phyloP scores from a whole-genome alignment of 2,797 vertebrate genomes.

The Phataginus tricuspis region DNA sequence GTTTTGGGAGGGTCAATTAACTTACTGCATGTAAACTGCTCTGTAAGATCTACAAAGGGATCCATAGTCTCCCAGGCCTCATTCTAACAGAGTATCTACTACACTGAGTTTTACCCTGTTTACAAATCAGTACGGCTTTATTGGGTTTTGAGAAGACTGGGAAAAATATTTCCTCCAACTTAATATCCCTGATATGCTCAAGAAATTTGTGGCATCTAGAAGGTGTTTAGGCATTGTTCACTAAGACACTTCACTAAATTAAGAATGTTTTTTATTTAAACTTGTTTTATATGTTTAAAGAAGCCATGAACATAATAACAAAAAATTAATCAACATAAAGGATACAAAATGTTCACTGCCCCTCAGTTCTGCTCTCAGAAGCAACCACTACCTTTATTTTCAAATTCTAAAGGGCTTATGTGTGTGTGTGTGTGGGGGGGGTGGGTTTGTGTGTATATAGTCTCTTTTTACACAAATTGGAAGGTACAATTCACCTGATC shows the following conservation, averaged over 20 bases:
- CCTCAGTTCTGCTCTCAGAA: not conserved
- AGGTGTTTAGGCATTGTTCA: not conserved
- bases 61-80: not conserved
- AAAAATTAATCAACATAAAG: not conserved
- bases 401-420: not conserved
- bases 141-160: not conserved
- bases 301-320: not conserved
- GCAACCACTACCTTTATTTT: not conserved
- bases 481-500: not conserved
- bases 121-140: not conserved
- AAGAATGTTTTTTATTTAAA: not conserved
- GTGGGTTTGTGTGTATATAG: not conserved
- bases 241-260: not conserved
- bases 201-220: not conserved
- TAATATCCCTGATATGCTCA: not conserved
- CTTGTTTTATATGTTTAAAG: not conserved
- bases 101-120: not conserved
- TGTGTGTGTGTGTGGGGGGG: not conserved
- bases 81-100: not conserved
- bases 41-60: not conserved
- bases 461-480: not conserved
- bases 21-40: not conserved
- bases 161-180: not conserved
- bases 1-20: not conserved
- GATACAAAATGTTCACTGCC: not conserved